Base-by-base conservation (phyloP, 1,140 invertebrate genomes). In the Drosophila repleta region DNA sequence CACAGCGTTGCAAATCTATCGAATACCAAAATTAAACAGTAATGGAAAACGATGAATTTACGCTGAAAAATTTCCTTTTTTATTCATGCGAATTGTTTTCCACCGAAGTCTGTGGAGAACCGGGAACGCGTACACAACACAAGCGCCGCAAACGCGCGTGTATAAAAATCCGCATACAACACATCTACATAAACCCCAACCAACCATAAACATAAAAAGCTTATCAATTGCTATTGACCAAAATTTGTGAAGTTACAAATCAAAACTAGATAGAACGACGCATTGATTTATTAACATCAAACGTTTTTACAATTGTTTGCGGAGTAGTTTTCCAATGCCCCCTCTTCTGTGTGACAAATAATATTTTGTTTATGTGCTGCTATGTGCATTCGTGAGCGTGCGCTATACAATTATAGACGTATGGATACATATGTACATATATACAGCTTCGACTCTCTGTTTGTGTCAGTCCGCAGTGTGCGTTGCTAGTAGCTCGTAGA, bases 161-260 rank as follows among this genome's bases (percentile, higher is more conserved):
- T 24, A 3, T 49, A 10, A 41, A 21, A 35, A 35, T 35, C 32
- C 32, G 2, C 10, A 11, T 35, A 35, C 8, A 4, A 2, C 32
- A 8, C 10, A 48, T n/a, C 21, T 13, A 35, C 41, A 39, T 21
- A 37, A 10, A 18, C n/a, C 35, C 48, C 11, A 56, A 41, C 10
- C 11, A 15, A 39, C 17, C 15, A 20, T 49, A 37, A 20, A 37
- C 15, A 52, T 35, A 17, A 13, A 63, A 63, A 49, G 11, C 18
- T 11, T 13, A n/a, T 18, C 45, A 39, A 13, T 55, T 17, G 32
- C 3, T 10, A 13, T 51, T 21, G 43, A n/a, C 21, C 35, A 52
- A 18, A 46, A 15, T 21, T 17, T 64, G 53, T 29, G 15, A 64
- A 71, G 52, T 61, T 71, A 58, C 58, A 60, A 55, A 72, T 55